phyloP scores from a whole-genome alignment of 2,113 vertebrate genomes.

The Plestiodon gilberti region DNA sequence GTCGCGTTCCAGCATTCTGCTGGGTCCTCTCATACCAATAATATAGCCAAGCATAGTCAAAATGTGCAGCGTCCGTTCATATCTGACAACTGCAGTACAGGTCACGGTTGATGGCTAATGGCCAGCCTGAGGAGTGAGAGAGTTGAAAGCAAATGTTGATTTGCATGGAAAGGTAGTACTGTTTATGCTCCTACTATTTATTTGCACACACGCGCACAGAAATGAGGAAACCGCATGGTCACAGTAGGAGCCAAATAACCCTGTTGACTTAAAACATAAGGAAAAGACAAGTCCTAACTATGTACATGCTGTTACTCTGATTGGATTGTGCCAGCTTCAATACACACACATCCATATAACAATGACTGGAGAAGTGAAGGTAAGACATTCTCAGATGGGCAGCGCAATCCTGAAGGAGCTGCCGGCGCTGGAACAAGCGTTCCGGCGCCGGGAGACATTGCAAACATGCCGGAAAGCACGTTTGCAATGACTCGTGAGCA shows the following conservation, averaged over 20 bases:
- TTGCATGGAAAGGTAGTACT: neutral
- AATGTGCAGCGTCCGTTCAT: neutral
- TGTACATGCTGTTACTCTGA: conserved; percentile 1
- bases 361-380: neutral
- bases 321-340: neutral
- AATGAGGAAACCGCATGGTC: neutral
- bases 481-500: too few species aligned
- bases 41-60: neutral
- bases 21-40: neutral
- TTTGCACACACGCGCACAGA: conserved; percentile 12
- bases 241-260: conserved; percentile 26
- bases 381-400: neutral
- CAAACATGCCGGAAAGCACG: too few species aligned
- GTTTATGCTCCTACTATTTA: conserved; percentile 18
- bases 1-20: conserved; percentile 3
- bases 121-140: neutral
- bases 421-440: too few species aligned
- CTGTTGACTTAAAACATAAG: conserved; percentile 11
- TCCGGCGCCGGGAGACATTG: too few species aligned
- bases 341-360: neutral
- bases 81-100: neutral
- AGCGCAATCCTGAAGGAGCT: too few species aligned
- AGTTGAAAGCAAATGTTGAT: neutral
- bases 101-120: neutral
- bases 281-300: neutral